phyloP scores from a whole-genome alignment of 2,797 vertebrate species.

The Gallirallus australis region DNA sequence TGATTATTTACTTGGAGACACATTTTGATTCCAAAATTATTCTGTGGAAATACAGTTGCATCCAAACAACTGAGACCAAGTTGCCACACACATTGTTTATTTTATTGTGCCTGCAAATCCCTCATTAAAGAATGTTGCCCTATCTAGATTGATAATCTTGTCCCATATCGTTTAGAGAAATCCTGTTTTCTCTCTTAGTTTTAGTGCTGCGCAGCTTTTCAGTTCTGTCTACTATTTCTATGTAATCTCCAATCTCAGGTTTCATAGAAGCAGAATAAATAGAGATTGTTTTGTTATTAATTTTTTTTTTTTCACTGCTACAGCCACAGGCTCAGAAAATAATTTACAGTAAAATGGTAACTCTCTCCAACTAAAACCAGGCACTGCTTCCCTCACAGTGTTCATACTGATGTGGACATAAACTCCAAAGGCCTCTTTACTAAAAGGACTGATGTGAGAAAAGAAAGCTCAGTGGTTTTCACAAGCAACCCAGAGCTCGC shows the following conservation, averaged over 20 bases:
- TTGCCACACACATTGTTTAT: background rate
- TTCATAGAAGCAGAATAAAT: background rate
- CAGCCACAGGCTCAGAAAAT: background rate
- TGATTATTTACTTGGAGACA: background rate
- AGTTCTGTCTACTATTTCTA: background rate
- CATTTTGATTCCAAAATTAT: background rate
- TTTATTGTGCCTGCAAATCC: background rate
- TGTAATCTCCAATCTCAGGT: background rate
- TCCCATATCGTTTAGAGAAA: background rate
- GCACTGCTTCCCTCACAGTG: background rate
- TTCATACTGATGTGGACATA: background rate
- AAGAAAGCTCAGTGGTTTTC: slow-evolving; percentile 40
- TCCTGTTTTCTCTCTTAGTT: background rate
- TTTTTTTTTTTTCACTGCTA: background rate
- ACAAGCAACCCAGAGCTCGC: background rate
- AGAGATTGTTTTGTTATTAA: background rate
- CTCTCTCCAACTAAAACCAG: background rate
- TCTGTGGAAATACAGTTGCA: background rate
- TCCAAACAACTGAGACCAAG: background rate
- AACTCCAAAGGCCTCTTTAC: slow-evolving; percentile 50
- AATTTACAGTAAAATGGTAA: background rate
- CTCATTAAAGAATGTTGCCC: background rate
- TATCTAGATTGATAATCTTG: background rate
- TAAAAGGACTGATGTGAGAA: slow-evolving; percentile 10
- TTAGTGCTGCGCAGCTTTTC: background rate